Percentiles rank a stretch among this genome's conserved stretches.
phyloP scores from a whole-genome alignment of 2,797 vertebrate genomes.

The Anomalospiza imberbis region DNA sequence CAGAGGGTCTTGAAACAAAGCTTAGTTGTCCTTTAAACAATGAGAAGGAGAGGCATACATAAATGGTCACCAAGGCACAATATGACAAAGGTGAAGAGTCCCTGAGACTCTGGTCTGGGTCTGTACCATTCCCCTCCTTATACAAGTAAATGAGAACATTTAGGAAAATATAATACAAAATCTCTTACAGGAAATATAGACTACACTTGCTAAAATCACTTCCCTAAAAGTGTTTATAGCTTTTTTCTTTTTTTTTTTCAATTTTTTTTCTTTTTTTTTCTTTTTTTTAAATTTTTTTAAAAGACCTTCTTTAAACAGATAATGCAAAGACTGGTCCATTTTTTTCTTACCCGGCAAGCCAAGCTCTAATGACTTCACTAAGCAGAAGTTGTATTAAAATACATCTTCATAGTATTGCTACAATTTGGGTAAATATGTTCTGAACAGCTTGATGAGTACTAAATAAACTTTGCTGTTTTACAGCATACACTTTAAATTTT shows the following conservation, averaged over 20 bases:
- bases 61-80: constrained; percentile 90
- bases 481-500: constrained; percentile 65
- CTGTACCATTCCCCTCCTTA: constrained; percentile 77
- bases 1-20: constrained; percentile 49
- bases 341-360: constrained; percentile 70
- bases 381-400: constrained; percentile 73
- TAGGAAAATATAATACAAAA: constrained; percentile 99
- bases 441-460: constrained; percentile 71
- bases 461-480: constrained; percentile 73
- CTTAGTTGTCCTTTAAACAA: constrained; percentile 57
- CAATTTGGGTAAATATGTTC: constrained; percentile 70
- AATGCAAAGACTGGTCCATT: constrained; percentile 74
- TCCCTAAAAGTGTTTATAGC: constrained; percentile 77
- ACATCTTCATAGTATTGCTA: constrained; percentile 75
- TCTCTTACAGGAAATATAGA: constrained; percentile 91
- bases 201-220: constrained; percentile 83
- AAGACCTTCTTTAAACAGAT: constrained; percentile 72
- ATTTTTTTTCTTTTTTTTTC: neutral
- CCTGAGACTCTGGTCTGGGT: constrained; percentile 80
- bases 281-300: constrained; percentile 58
- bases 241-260: constrained; percentile 54
- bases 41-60: constrained; percentile 62
- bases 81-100: constrained; percentile 84
- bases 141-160: constrained; percentile 86
- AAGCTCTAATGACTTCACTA: constrained; percentile 81